Evolutionary conservation across 2,797 vertebrate species (phyloP), one percentile per base, ranked within the genome.

Genomic region (Telmatherina bonti): DNA sequence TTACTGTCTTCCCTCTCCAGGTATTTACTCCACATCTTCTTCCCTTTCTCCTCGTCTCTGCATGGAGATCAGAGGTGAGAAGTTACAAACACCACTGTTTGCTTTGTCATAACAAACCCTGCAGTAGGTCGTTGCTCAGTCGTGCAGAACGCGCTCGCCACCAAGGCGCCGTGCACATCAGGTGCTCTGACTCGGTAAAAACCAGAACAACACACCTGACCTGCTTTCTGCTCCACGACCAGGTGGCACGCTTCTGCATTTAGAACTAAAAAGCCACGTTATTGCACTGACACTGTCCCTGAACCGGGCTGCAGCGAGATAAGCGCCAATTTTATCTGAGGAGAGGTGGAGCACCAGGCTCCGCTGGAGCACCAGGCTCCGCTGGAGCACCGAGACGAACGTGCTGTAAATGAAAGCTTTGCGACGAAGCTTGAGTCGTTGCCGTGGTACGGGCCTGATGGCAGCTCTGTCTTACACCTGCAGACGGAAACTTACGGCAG

Each of bases 1-100:
- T 97, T 96, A 76, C 98, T 99, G 95, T 99, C 97, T 85, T 99
- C 98, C 83, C 96, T 94, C 71, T 97, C 97, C 62, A 97, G 91
- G 82, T 99, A 99, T 90, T 96, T 97, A 88, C 92, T 95, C 98
- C 98, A 99, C 98, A 99, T 98, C 86, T 96, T 96, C 79, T 95
- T 96, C 67, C 97, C 96, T 87, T 99, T 99, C 88, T 99, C 97
- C 0, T 97, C 95, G 0, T 99, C 97, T 16, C 98, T 99, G 87
- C 38, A 70, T 10, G 67, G 1, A 16, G 22, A 87, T 30, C 4
- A 73, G 12, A 75, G 18, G 54, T 7, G 2, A 29, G 36, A 52
- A 41, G 4, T 57, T 10, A 62, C 8, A 8, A 8, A 10, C 33
- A 33, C 35, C 3, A 4, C 35, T 24, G 49, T 51, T 22, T 22